Conservation (phyloP, 2,888 invertebrate genomes). For the Limnephilus marmoratus region DNA sequence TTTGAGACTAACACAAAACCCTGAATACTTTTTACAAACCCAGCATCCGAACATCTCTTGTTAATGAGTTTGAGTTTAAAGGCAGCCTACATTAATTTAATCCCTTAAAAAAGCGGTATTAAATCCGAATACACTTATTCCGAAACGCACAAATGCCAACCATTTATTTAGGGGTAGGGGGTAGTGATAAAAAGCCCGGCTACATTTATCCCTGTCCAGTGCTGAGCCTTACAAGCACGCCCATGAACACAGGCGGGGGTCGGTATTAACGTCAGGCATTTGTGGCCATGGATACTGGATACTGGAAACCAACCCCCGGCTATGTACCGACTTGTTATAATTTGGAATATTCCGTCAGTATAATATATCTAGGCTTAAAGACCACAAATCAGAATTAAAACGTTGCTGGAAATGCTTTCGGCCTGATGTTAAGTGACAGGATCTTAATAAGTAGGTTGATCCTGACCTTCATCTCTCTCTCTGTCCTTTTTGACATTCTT, state of each 20-base stretch:
- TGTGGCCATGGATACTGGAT: background rate
- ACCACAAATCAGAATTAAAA: background rate
- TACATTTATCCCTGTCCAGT: constrained; percentile 45
- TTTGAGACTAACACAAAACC: background rate
- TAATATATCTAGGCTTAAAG: background rate
- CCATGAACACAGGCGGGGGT: background rate
- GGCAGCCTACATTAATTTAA: constrained; percentile 39
- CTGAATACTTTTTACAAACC: constrained; percentile 16
- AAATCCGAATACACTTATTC: constrained; percentile 48
- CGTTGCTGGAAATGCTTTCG: background rate
- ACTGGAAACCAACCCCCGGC: background rate
- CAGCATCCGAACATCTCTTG: constrained; percentile 21
- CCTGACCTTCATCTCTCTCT: background rate
- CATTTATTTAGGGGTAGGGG: constrained; percentile 31
- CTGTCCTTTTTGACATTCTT: background rate
- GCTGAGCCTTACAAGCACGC: constrained; percentile 25
- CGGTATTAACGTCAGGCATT: constrained; percentile 26
- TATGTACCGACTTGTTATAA: background rate
- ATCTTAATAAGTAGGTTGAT: background rate
- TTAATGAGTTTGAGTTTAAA: constrained; percentile 39
- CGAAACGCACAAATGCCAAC: constrained; percentile 44
- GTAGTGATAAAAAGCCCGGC: constrained; percentile 41
- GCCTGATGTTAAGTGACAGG: background rate
- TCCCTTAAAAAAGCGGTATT: constrained; percentile 51
- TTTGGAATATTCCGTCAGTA: background rate